Percentiles rank a stretch among this genome's conserved stretches.
Conservation (phyloP, 1,140 invertebrate genomes). For the Drosophila ohnishii region DNA sequence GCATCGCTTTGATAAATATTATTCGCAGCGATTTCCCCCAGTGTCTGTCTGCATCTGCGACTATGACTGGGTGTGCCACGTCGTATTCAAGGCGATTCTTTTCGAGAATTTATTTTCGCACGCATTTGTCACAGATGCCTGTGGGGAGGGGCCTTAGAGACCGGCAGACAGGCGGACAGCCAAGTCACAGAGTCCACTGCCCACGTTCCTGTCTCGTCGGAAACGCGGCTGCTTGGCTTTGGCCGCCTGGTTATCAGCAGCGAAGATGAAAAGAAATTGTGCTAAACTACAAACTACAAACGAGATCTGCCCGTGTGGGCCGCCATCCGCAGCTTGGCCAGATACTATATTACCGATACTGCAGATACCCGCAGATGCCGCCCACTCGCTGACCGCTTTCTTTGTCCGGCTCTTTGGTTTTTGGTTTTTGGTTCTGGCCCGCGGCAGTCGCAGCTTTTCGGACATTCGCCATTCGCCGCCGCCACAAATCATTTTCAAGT, state of each 20-base stretch:
- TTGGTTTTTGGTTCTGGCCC: slow-evolving; percentile 15
- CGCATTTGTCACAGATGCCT: slow-evolving; percentile 61
- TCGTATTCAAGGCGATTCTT: slow-evolving; percentile 31
- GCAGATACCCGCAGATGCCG: slow-evolving; percentile 26
- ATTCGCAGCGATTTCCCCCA: slow-evolving; percentile 8
- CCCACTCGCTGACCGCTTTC: slow-evolving; percentile 64
- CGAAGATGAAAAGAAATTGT: slow-evolving; percentile 75
- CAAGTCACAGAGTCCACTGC: slow-evolving; percentile 25
- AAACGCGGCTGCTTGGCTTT: slow-evolving; percentile 40
- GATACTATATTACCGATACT: slow-evolving; percentile 19
- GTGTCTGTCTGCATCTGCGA: slow-evolving; percentile 25
- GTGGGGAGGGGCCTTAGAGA: slow-evolving; percentile 14
- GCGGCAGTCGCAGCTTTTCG: slow-evolving; percentile 34
- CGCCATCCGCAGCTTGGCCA: slow-evolving; percentile 33
- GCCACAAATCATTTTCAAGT: slow-evolving; percentile 79
- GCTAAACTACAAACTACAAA: slow-evolving; percentile 79
- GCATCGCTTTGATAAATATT: background rate
- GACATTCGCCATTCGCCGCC: slow-evolving; percentile 51
- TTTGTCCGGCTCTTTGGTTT: slow-evolving; percentile 28
- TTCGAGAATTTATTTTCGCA: slow-evolving; percentile 73
- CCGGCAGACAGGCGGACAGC: slow-evolving; percentile 9
- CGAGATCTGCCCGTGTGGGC: slow-evolving; percentile 66
- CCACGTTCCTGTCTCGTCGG: slow-evolving; percentile 51
- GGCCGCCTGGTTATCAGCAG: slow-evolving; percentile 59
- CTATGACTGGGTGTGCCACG: slow-evolving; percentile 51